phyloP scores from a whole-genome alignment of 2,888 invertebrate genomes.

The Micoletzkya japonica region DNA sequence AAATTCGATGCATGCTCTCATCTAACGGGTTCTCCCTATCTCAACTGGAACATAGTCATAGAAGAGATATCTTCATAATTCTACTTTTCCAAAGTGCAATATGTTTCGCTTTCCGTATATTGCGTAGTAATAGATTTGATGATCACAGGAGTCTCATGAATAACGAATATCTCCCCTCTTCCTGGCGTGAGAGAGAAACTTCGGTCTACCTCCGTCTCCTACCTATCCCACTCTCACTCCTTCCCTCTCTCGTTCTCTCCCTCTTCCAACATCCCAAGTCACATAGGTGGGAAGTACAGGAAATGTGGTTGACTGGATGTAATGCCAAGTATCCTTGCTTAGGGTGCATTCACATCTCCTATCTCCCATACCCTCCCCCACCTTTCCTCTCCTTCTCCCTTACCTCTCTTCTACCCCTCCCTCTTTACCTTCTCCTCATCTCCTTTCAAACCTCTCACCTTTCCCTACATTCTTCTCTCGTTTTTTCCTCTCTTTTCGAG shows the following conservation, averaged over 20 bases:
- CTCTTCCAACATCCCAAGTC: neutral
- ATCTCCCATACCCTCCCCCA: neutral
- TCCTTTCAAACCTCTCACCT: neutral
- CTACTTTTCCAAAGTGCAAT: neutral
- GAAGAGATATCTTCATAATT: neutral
- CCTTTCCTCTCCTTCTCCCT: slow-evolving; percentile 1
- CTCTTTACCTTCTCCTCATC: neutral
- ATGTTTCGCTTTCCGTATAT: no score
- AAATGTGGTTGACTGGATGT: no score
- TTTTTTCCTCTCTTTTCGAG: neutral
- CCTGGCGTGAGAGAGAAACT: no score
- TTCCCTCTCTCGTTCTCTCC: neutral
- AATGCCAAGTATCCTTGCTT: neutral
- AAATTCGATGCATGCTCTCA: no score
- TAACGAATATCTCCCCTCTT: no score
- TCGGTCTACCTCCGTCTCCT: neutral
- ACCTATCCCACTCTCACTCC: neutral
- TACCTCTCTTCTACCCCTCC: neutral
- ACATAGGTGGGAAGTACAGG: no score
- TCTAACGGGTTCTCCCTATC: no score
- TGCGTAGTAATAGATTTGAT: no score
- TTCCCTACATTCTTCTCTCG: neutral
- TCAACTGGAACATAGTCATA: no score
- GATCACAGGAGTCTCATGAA: no score
- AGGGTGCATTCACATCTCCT: neutral